These are phyloP conservation scores for Trichoplax adhaerens DNA, from an alignment of 37 sponge, comb jelly and placozoan species.

Conservation along the genomic window DNA sequence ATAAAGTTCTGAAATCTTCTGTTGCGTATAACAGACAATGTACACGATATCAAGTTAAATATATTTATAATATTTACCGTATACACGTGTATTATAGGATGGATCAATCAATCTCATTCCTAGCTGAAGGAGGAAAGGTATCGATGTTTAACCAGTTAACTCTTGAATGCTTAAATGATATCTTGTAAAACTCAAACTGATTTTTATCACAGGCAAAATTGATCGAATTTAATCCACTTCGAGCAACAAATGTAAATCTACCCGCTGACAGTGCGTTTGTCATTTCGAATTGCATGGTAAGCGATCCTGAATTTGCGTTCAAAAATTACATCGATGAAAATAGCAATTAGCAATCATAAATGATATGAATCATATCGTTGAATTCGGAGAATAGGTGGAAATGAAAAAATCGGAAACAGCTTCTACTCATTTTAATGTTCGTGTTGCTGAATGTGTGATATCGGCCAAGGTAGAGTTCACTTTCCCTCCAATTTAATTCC, in stretches of 20 bases:
- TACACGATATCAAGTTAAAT: background rate
- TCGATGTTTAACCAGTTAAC: too few relatives aligned
- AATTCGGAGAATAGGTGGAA: conserved; percentile 1
- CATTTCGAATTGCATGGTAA: conserved; percentile 57
- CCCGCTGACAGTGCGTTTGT: conserved; percentile 59
- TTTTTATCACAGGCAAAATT: conserved; percentile 35
- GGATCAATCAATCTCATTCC: conserved; percentile 94
- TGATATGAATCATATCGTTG: background rate
- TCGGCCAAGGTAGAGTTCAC: conserved; percentile 38
- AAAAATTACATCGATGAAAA: too few relatives aligned
- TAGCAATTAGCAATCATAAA: too few relatives aligned
- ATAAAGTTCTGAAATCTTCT: too few relatives aligned
- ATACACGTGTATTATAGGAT: conserved; percentile 20
- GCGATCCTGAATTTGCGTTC: background rate
- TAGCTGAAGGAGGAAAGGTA: conserved; percentile 49
- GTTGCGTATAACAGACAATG: too few relatives aligned
- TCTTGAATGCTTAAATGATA: background rate
- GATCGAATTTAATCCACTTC: conserved; percentile 78
- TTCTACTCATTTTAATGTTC: conserved; percentile 41
- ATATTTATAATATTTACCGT: background rate
- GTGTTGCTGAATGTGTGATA: conserved; percentile 82
- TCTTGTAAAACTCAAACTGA: background rate
- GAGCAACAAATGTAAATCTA: conserved; percentile 34
- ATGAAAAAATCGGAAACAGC: conserved; percentile 54
- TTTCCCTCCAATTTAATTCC: background rate